Conservation (phyloP, 2,888 invertebrate genomes). For the Cecidostiba fungosa region DNA sequence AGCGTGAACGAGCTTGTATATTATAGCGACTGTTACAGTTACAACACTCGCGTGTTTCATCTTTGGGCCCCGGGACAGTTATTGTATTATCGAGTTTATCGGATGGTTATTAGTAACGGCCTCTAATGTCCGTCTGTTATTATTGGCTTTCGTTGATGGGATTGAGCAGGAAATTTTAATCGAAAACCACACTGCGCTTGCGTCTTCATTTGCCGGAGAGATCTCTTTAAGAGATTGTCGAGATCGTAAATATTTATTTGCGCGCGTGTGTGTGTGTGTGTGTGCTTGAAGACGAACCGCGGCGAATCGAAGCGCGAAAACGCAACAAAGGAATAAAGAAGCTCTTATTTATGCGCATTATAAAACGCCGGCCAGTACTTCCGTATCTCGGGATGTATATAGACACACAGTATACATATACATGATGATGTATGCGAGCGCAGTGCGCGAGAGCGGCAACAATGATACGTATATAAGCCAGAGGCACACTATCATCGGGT, state of each 20-base stretch:
- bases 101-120: conserved; percentile 41
- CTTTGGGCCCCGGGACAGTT: conserved; percentile 25
- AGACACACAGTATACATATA: background rate
- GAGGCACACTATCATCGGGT: conserved; percentile 67
- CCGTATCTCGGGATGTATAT: background rate
- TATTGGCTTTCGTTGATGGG: background rate
- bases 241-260: background rate
- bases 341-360: conserved; percentile 44
- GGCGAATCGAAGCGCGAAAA: background rate
- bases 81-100: conserved; percentile 25
- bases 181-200: background rate
- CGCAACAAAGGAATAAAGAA: background rate
- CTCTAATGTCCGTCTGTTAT: background rate
- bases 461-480: conserved; percentile 61
- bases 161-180: background rate
- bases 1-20: conserved; percentile 2
- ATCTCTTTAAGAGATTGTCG: background rate
- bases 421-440: conserved; percentile 43
- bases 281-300: background rate
- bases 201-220: conserved; percentile 1
- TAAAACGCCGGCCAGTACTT: background rate
- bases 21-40: background rate
- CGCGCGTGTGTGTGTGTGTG: background rate
- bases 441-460: conserved; percentile 55
- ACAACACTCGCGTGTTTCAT: background rate